Evolutionary conservation across 2,113 vertebrate genomes (phyloP).

Genomic region (Takifugu flavidus): DNA sequence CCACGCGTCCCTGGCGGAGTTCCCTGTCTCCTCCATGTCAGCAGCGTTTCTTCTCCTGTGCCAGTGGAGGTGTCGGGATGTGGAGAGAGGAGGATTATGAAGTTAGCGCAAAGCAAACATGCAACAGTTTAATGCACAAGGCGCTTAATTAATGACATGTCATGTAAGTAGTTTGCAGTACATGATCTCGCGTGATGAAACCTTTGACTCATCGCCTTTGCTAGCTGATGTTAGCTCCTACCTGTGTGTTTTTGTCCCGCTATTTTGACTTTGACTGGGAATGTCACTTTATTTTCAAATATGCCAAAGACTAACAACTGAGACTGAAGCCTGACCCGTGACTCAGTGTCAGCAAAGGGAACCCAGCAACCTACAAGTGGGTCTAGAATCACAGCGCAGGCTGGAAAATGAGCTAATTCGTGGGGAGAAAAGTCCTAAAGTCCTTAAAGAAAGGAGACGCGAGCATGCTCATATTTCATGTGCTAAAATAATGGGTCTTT

Average conservation of each 20-base stretch:
- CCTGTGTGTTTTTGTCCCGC: background rate
- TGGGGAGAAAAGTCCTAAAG: background rate
- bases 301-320: constrained; percentile 2
- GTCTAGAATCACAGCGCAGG: constrained; percentile 11
- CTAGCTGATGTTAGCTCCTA: background rate
- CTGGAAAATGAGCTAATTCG: background rate
- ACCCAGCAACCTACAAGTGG: constrained; percentile 16
- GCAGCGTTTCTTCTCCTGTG: constrained; percentile 9
- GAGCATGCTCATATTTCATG: background rate
- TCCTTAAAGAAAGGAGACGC: background rate
- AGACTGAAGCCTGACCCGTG: background rate
- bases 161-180: constrained; percentile 48
- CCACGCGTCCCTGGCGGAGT: constrained; percentile 28
- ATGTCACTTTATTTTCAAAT: background rate
- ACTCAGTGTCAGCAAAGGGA: constrained; percentile 2
- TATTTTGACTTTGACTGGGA: background rate
- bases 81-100: constrained; percentile 44
- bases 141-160: constrained; percentile 38
- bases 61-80: constrained; percentile 21
- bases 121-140: constrained; percentile 24
- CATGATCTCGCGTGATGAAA: constrained; percentile 34
- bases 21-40: constrained; percentile 26
- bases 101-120: constrained; percentile 39
- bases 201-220: constrained; percentile 21
- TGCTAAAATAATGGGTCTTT: background rate